Base-by-base conservation (phyloP, 1,140 invertebrate species). In the Monomorium pharaonis region DNA sequence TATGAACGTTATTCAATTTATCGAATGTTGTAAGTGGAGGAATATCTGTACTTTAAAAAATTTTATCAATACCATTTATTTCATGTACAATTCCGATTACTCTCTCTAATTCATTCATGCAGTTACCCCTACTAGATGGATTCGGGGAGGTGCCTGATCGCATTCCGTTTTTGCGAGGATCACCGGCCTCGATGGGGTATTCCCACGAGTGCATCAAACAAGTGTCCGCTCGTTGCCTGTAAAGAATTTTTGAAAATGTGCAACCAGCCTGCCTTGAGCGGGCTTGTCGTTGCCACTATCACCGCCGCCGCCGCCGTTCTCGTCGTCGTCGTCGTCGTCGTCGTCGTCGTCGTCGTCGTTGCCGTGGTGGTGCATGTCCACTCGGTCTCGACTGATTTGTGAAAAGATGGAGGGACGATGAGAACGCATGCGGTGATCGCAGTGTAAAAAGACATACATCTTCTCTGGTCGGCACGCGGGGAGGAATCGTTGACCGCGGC, bases 401-500 rank as follows among this genome's bases (percentile, higher is more conserved):
- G 44, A 58, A 83, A 58, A 56, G 37, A 14, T n/a, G 21, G 49
- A 70, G 51, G 24, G 18, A 69, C 30, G n/a, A 21, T 16, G 49
- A 65, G 49, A 65, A 1, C 18, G 70, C 49, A n/a, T 9, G 10
- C 47, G 5, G 24, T 83, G 78, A 81, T 69, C 42, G 37, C 30
- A 44, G 65, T 7, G 33, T 33, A 70, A 81, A 81, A 83, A 72
- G 78, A 58, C 33, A 83, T 83, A 72, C 6, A 27, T 80, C 77
- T 80, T 58, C 67, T 42, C n/a, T 1, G n/a, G 27, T 9, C 4
- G 16, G 24, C 42, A 24, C 44, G 44, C 62, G 10, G 76, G 44
- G 30, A 51, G 51, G 51, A 83, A 83, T 83, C 78, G 51, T 83
- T 83, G 78, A 83, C 78, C 78, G 67, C 78, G 14, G 51, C 24